Evolutionary conservation across 1,140 invertebrate species (phyloP).

Genomic region (Ylistrum balloti): DNA sequence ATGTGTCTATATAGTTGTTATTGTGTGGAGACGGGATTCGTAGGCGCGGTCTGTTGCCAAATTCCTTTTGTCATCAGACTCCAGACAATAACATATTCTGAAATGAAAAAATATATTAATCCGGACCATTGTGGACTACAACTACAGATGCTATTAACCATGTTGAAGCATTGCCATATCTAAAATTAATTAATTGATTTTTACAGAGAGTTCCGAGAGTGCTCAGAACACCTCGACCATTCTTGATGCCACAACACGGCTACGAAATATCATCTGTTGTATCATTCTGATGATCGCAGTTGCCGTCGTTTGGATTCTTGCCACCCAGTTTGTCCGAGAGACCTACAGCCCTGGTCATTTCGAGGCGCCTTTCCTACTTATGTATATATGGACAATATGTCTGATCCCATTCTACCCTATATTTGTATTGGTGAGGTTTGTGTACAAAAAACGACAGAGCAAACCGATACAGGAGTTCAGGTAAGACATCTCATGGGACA

Average conservation of each 20-base stretch:
- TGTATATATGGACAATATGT: constrained; percentile 97
- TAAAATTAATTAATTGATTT: too few species aligned
- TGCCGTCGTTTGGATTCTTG: not conserved
- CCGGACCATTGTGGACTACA: too few species aligned
- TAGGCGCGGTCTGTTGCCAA: too few species aligned
- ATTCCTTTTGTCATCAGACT: too few species aligned
- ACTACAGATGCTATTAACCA: too few species aligned
- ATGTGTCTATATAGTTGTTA: too few species aligned
- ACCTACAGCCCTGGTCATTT: constrained; percentile 83
- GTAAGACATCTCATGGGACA: constrained; percentile 63
- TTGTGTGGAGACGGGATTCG: too few species aligned
- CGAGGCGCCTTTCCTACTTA: constrained; percentile 95
- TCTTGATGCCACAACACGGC: not conserved
- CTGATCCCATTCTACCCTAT: constrained; percentile 95
- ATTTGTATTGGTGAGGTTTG: constrained; percentile 89
- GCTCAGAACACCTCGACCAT: not conserved
- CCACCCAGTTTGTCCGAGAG: not conserved
- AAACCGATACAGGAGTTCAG: constrained; percentile 87
- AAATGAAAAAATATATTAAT: too few species aligned
- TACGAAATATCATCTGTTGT: not conserved
- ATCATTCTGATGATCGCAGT: not conserved
- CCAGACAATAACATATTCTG: too few species aligned
- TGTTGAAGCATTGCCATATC: too few species aligned
- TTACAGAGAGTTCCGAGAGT: not conserved
- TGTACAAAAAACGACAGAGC: constrained; percentile 63